Base-by-base conservation (phyloP, 1,140 invertebrate species). In the Nephila pilipes region DNA sequence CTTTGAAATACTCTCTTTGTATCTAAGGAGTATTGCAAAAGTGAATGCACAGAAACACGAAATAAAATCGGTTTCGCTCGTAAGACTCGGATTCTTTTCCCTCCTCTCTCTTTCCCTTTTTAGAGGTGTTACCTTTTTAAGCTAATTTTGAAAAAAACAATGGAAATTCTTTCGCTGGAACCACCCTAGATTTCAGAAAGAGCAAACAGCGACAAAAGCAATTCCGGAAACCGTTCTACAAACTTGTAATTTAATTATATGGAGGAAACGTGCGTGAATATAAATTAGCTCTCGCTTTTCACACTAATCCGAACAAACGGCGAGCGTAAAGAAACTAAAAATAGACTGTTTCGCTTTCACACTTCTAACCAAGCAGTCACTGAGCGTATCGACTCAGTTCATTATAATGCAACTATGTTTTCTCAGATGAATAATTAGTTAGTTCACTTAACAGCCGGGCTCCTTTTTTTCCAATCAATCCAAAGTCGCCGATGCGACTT, bases 301-400 rank as follows among this genome's bases (percentile, higher is more conserved):
- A 75, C 69, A 75, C 69, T 75, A 75, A 75, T 75, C 69, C 29
- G 69, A 75, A 75, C 69, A 75, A 75, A 75, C 69, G 69, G 29
- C 29, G 32, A 25, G 29, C 29, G 69, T 75, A 75, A 75, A 32
- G 69, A 75, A 32, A 36, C 69, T 75, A 75, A 75, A 75, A 75
- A 75, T 75, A 75, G 69, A 75, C 32, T 75, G 69, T 75, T 75
- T 75, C 69, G 32, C 69, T 75, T 75, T 75, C 69, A 75, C 69
- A 75, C 69, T 75, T 75, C 69, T 36, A 32, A 20, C 12, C 69
- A 75, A 75, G 29, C 18, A 75, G 12, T 36, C 69, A 75, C 29
- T 32, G 29, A 75, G 69, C 69, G 29, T 75, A 75, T 75, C 69
- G 14, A 16, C 32, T 32, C 16, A 1, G 25, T 32, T 75, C 69